Evolutionary conservation across 2,113 vertebrate species (phyloP), one percentile per base, ranked within the genome.

Genomic region (Cyanoderma ruficeps): DNA sequence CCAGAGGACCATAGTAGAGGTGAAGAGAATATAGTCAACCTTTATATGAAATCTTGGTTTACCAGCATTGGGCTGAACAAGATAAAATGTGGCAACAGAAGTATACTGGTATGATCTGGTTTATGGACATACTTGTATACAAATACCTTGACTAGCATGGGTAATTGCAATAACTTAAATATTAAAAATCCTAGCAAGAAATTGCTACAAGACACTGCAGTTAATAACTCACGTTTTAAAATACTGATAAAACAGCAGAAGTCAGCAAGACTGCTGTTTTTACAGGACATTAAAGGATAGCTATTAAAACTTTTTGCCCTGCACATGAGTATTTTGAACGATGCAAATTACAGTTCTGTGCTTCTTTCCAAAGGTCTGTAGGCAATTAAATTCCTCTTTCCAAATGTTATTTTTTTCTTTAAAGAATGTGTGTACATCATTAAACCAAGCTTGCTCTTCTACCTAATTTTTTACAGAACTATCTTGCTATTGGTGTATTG

Each of bases 371-470:
- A 65, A 76, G 11, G 23, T 85, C 84, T 85, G 67, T 57, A 83
- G 63, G 70, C 87, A 91, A 67, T 63, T 77, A 65, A 27, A 49
- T 65, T 90, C 76, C 24, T 85, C 55, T 71, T 88, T 78, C 52
- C 60, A 80, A 86, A 41, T 77, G 68, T 52, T 87, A 6, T 19
- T 31, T 12, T 10, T 95, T 67, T 59, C 75, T 87, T 93, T 80
- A 55, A 71, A 68, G 75, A 64, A 56, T 41, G 33, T n/a, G 11
- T 72, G 82, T 72, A 88, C 63, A 53, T 41, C 59, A 83, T 93
- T 94, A 94, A 96, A 89, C 74, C 53, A 82, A 75, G 63, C 60
- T 93, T 83, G 82, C 72, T 78, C 83, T 93, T 90, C 57, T 77
- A 78, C 80, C 90, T 86, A 75, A 55, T 90, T 90, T 83, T 83